Base-by-base conservation (phyloP, 2,113 vertebrate species). In the Noturus placidus region DNA sequence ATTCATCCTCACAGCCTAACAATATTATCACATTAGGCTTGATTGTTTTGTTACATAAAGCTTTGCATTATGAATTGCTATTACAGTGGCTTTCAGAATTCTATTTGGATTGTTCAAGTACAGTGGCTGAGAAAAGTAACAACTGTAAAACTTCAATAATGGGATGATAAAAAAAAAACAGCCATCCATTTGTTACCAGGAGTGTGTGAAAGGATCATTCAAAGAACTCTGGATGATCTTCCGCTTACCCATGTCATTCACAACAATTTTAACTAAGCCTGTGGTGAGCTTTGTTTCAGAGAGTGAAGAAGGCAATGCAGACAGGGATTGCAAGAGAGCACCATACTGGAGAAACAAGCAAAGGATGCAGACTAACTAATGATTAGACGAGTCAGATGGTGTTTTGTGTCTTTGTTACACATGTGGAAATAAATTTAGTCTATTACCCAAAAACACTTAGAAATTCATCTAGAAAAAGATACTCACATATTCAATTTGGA, bases 311-410 rank as follows among this genome's bases (percentile, higher is more conserved):
- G 89, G 86, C 20, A 10, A 67, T 0, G 0, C 57, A 33, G 85
- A 11, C 46, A 88, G 15, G 78, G 84, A 83, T 2, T 82, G 17
- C 42, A 91, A 86, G 87, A 92, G 87, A 91, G 27, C 82, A 3
- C 90, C 91, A 0, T 84, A 93, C 85, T 95, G 95, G 95, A 83
- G 88, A 70, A 94, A 95, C 61, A 94, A 97, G 86, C 92, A 89
- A 2, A 97, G n/a, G 97, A 96, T 0, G 94, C 89, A 0, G 96
- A 97, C 80, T 46, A 92, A 94, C 86, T 97, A 89, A 61, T 15
- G 20, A 50, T 81, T 10, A 57, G 14, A 25, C 10, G 15, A 0
- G 50, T 74, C 52, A 30, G 76, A 27, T 8, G 5, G 30, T 84
- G n/a, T 7, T 69, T 69, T 33, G 30, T 20, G 4, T 20, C 56